Conservation (phyloP, 2,797 vertebrate genomes). For the Sylvia borin region DNA sequence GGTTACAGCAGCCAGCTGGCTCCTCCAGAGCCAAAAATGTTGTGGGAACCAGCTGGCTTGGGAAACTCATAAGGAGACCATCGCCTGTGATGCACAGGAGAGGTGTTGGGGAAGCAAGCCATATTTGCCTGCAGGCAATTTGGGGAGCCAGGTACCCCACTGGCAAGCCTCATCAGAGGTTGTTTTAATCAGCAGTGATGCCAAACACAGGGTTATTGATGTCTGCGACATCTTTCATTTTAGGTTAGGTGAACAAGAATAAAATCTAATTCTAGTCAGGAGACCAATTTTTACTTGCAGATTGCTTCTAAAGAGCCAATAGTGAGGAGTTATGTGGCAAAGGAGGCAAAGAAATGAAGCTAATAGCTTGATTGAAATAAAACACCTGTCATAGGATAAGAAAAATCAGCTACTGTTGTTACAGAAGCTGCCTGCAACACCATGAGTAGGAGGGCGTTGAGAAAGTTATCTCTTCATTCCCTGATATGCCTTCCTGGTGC, state of each 20-base stretch:
- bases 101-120: background rate
- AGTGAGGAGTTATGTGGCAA: slow-evolving; percentile 7
- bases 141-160: background rate
- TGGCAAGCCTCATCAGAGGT: background rate
- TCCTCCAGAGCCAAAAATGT: background rate
- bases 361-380: slow-evolving; percentile 41
- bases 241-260: background rate
- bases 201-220: background rate
- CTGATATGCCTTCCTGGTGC: background rate
- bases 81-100: accelerated
- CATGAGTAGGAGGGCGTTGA: background rate
- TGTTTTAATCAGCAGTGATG: background rate
- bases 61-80: background rate
- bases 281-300: slow-evolving; percentile 29
- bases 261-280: slow-evolving; percentile 13
- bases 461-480: background rate
- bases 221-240: background rate
- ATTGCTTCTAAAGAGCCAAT: slow-evolving; percentile 17
- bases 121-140: background rate
- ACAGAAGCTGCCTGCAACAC: background rate
- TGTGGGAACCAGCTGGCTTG: background rate
- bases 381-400: background rate
- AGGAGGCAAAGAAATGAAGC: slow-evolving; percentile 1
- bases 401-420: background rate
- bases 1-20: background rate